Percentiles rank a stretch among this genome's conserved stretches.
Conservation (phyloP, 2,797 vertebrate species). For the Darevskia mixta region DNA sequence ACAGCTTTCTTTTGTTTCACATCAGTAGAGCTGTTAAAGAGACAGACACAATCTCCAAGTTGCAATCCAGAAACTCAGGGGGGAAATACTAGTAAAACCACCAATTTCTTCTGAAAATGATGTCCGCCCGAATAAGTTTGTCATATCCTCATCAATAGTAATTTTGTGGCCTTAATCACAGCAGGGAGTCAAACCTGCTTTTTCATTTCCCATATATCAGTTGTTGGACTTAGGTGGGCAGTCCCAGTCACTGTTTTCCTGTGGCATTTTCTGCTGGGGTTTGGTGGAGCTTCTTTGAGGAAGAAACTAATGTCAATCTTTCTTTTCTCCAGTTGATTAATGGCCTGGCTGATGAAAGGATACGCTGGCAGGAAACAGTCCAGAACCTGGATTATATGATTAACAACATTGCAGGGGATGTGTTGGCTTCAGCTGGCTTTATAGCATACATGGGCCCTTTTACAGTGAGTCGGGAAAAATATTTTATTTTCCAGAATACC, state of each 20-base stretch:
- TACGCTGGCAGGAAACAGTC: constrained; percentile 90
- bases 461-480: constrained; percentile 82
- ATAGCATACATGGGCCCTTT: constrained; percentile 93
- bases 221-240: not conserved
- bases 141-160: not conserved
- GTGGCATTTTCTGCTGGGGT: not conserved
- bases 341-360: constrained; percentile 89
- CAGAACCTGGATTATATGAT: constrained; percentile 87
- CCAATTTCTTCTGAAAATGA: not conserved
- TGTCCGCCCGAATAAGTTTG: not conserved
- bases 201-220: not conserved
- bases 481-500: not conserved
- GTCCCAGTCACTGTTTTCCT: not conserved
- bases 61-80: no score
- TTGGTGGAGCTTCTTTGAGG: not conserved
- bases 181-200: not conserved
- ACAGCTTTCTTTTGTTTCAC: no score
- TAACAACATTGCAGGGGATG: constrained; percentile 86
- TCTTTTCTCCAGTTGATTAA: constrained; percentile 84
- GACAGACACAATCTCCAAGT: no score
- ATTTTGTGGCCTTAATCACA: not conserved
- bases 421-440: constrained; percentile 89
- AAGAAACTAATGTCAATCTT: not conserved
- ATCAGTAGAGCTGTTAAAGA: no score
- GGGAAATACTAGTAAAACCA: not conserved